Evolutionary conservation across 1,140 invertebrate species (phyloP).

Genomic region (Zaprionus lachaisei): DNA sequence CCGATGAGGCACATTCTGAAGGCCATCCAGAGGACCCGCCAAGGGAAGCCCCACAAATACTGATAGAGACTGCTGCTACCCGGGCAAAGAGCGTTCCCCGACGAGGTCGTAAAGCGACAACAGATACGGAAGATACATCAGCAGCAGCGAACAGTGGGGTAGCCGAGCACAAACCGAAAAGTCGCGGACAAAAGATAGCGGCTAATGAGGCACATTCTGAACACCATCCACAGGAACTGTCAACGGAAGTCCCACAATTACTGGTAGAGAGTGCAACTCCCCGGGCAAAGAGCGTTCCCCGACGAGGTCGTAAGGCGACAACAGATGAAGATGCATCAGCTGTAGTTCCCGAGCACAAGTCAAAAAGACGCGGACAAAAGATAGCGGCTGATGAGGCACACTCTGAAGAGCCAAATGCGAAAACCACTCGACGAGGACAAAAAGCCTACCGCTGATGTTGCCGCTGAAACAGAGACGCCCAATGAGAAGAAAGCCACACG

Average conservation of each 20-base stretch:
- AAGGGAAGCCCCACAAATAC: too few species aligned
- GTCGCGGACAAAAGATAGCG: slow-evolving; percentile 10
- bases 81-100: too few species aligned
- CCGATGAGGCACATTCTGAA: slow-evolving; percentile 1
- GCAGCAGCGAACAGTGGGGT: too few species aligned
- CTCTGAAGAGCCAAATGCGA: neutral
- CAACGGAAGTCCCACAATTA: neutral
- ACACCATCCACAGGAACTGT: neutral
- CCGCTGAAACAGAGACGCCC: neutral
- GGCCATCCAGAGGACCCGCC: too few species aligned
- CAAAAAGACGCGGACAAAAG: slow-evolving; percentile 27
- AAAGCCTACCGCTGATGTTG: slow-evolving; percentile 26
- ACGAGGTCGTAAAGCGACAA: too few species aligned
- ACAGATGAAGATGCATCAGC: neutral
- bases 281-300: neutral
- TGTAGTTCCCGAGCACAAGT: slow-evolving; percentile 11
- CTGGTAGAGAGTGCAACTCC: neutral
- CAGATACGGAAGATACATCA: too few species aligned
- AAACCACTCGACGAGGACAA: slow-evolving; percentile 17
- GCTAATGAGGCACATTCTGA: neutral
- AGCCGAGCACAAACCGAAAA: neutral
- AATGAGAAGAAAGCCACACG: slow-evolving; percentile 39
- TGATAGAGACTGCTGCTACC: too few species aligned
- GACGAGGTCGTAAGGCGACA: slow-evolving; percentile 1
- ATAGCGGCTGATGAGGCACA: slow-evolving; percentile 1